Conservation (phyloP, 1,140 invertebrate genomes). For the Bombus consobrinus region DNA sequence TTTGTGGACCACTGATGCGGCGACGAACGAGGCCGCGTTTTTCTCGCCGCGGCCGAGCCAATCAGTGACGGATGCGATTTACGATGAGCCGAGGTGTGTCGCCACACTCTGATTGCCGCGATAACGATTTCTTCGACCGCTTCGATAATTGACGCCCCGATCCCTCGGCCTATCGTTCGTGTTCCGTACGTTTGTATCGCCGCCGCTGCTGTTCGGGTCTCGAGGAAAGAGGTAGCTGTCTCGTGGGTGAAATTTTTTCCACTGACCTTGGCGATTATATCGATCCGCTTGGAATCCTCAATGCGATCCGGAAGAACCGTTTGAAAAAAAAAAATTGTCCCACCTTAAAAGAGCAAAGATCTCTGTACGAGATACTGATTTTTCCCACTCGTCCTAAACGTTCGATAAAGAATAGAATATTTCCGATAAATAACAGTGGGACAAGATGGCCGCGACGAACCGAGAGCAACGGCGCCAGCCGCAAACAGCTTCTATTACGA, state of each 20-base stretch:
- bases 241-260: not conserved
- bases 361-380: not conserved
- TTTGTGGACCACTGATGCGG: not conserved
- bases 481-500: constrained; percentile 57
- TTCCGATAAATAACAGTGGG: not conserved
- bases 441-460: constrained; percentile 17
- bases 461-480: constrained; percentile 53
- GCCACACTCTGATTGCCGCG: constrained; percentile 75
- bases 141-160: constrained; percentile 65
- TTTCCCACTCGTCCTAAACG: not conserved
- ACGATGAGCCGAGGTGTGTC: constrained; percentile 72
- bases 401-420: not conserved
- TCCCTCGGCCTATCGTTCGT: not conserved
- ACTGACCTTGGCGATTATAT: constrained; percentile 37
- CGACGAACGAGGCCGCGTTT: constrained; percentile 37
- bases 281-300: not conserved
- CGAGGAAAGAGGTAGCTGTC: not conserved
- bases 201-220: not conserved
- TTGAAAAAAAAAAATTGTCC: too few relatives aligned
- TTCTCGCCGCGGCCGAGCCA: constrained; percentile 40
- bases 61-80: constrained; percentile 68
- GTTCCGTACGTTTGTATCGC: constrained; percentile 38
- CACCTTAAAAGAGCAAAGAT: not conserved
- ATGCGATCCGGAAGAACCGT: not conserved
- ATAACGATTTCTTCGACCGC: constrained; percentile 72